phyloP scores from a whole-genome alignment of 2,888 invertebrate genomes.

The Nephrotoma flavescens region DNA sequence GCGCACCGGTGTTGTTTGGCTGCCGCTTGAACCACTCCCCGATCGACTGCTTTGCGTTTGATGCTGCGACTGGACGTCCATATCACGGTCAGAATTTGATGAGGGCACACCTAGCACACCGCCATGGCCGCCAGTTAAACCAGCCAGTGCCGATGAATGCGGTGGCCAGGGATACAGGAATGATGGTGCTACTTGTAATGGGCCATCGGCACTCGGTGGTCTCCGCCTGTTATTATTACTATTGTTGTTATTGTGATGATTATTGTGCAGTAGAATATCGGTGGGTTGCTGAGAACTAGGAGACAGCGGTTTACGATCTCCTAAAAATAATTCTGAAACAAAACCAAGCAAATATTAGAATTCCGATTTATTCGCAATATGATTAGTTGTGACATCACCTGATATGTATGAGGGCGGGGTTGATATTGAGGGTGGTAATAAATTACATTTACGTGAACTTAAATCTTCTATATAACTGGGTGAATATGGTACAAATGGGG shows the following conservation, averaged over 20 bases:
- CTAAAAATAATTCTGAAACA: constrained; percentile 5
- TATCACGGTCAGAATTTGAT: background rate
- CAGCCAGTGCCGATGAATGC: constrained; percentile 22
- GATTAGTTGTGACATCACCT: constrained; percentile 3
- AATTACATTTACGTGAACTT: constrained; percentile 40
- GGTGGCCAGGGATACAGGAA: constrained; percentile 33
- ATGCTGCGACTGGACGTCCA: background rate
- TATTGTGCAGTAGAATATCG: constrained; percentile 21
- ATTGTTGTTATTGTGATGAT: constrained; percentile 19
- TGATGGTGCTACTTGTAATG: constrained; percentile 32
- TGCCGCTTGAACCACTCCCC: constrained; percentile 14
- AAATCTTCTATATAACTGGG: constrained; percentile 62
- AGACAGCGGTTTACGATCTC: constrained; percentile 23
- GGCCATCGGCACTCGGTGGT: constrained; percentile 51
- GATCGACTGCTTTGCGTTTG: background rate
- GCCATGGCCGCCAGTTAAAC: constrained; percentile 8
- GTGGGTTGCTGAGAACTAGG: constrained; percentile 21
- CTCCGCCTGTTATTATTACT: constrained; percentile 23
- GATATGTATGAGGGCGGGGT: constrained; percentile 47
- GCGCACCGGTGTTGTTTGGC: constrained; percentile 44
- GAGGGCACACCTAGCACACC: constrained; percentile 13
- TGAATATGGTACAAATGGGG: constrained; percentile 71
- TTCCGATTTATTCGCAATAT: background rate
- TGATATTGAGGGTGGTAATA: constrained; percentile 43
- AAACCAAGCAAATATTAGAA: background rate